These are phyloP conservation scores for Eledona agricola DNA, from an alignment of 2,888 invertebrate genomes.

Conservation along the genomic window DNA sequence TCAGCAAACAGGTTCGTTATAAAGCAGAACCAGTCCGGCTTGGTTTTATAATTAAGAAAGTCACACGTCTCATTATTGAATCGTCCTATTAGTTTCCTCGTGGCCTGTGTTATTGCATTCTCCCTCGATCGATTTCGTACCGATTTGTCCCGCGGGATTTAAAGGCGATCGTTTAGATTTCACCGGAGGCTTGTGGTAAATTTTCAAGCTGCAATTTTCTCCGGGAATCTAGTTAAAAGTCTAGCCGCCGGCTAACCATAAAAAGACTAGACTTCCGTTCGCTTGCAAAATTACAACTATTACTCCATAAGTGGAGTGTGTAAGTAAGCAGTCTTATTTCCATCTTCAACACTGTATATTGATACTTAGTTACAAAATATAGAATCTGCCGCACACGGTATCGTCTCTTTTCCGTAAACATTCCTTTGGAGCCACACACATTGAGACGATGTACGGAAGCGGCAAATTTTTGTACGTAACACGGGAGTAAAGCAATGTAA, in stretches of 20 bases:
- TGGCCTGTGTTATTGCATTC: slow-evolving; percentile 23
- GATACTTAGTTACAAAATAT: too few relatives aligned
- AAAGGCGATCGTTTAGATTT: slow-evolving; percentile 13
- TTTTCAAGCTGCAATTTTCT: slow-evolving; percentile 28
- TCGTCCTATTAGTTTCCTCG: slow-evolving; percentile 44
- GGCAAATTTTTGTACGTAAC: too few relatives aligned
- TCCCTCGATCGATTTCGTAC: slow-evolving; percentile 13
- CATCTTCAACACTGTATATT: too few relatives aligned
- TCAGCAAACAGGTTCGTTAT: slow-evolving; percentile 42
- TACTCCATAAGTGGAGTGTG: slow-evolving; percentile 43
- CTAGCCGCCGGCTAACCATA: slow-evolving; percentile 35
- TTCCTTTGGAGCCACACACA: too few relatives aligned
- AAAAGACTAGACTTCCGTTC: slow-evolving; percentile 46
- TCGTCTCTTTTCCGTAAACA: too few relatives aligned
- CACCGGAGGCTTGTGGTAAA: slow-evolving; percentile 20
- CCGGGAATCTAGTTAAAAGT: slow-evolving; percentile 19
- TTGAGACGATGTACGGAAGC: too few relatives aligned
- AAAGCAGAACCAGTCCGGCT: slow-evolving; percentile 42
- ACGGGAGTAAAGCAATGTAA: too few relatives aligned
- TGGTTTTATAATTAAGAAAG: slow-evolving; percentile 47
- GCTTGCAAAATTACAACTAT: slow-evolving; percentile 47
- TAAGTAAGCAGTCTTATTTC: too few relatives aligned
- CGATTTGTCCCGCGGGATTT: background rate
- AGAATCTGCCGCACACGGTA: too few relatives aligned
- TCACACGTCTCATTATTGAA: slow-evolving; percentile 48